Percentiles rank a stretch among this genome's conserved stretches.
Conservation (phyloP, 2,888 invertebrate genomes). For the Chrysolina haemoptera region DNA sequence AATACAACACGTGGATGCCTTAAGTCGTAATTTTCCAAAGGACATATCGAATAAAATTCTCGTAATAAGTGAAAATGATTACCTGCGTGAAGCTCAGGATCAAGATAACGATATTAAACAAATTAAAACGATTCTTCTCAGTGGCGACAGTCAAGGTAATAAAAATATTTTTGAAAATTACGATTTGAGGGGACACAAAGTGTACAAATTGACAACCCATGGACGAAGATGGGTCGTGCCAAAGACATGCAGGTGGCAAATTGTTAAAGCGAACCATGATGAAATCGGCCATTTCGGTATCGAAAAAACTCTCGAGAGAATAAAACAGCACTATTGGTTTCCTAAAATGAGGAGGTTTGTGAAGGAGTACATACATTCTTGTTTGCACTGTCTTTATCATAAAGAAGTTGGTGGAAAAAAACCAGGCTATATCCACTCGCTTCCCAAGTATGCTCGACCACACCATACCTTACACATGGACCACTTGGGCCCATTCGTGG, state of each 20-base stretch:
- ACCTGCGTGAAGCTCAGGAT: slow-evolving; percentile 44
- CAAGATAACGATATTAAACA: slow-evolving; percentile 36
- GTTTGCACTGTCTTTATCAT: slow-evolving; percentile 35
- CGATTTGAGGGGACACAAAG: slow-evolving; percentile 39
- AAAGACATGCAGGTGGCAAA: slow-evolving; percentile 53
- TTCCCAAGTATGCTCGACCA: slow-evolving; percentile 21
- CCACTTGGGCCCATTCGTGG: slow-evolving; percentile 31
- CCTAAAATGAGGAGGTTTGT: slow-evolving; percentile 38
- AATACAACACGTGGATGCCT: slow-evolving; percentile 62
- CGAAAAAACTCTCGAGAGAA: slow-evolving; percentile 33
- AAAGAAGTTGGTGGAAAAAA: slow-evolving; percentile 14
- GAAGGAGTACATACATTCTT: slow-evolving; percentile 34
- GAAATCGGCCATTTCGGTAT: slow-evolving; percentile 40
- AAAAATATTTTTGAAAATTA: slow-evolving; percentile 45
- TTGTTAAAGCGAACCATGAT: slow-evolving; percentile 50
- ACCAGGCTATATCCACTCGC: slow-evolving; percentile 26
- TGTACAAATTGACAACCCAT: slow-evolving; percentile 38
- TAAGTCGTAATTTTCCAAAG: slow-evolving; percentile 51
- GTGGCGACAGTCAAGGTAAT: slow-evolving; percentile 39
- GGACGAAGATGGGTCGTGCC: slow-evolving; percentile 49
- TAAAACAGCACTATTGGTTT: slow-evolving; percentile 37
- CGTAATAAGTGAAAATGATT: slow-evolving; percentile 42
- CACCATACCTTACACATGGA: slow-evolving; percentile 37
- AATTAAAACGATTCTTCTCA: slow-evolving; percentile 44
- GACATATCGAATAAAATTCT: slow-evolving; percentile 18